Evolutionary conservation across 2,888 invertebrate species (phyloP), one percentile per base, ranked within the genome.

Genomic region (Yponomeuta evonymella): DNA sequence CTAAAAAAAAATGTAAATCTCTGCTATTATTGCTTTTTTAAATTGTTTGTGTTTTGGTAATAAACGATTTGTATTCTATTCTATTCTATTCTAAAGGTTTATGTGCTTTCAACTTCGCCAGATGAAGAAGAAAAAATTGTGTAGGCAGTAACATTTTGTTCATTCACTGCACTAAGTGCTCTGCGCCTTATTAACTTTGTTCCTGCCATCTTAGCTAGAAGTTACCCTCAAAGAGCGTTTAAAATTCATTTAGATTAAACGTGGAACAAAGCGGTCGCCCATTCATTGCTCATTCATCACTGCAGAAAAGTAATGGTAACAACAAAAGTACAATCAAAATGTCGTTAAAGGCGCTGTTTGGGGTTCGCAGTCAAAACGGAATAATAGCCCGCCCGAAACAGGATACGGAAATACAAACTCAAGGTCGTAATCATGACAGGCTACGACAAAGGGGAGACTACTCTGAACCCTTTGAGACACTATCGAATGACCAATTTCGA

Each of bases 401-500:
- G 67, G 67, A 67, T 23, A 15, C 43, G 48, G 67, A 67, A 48
- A 67, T 48, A 67, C 67, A 67, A 43, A 65, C 30, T 33, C 65
- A 33, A 23, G 43, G 48, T n/a, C 36, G 67, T 48, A 67, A 67
- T 67, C 67, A 65, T 65, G 65, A 48, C 67, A 67, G n/a, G 67
- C 67, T 23, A 12, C 30, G 65, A 43, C 67, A 65, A 29, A 9
- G 23, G 65, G 15, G 51, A 15, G 43, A 12, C 51, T 58, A 58
- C 51, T 58, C 15, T 15, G 51, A 58, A 58, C 3, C 3, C 51
- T 58, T 15, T 58, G 15, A 15, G 51, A 15, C 43, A 43, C 43
- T 3, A 8, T 43, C 6, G 8, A 15, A 58, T 58, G 15, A 58
- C 15, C 12, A 12, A 12, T 58, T 43, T 43, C 43, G 43, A 43